Percentiles rank a stretch among this genome's conserved stretches.
Evolutionary conservation across 2,113 vertebrate species (phyloP).

Genomic region (Ceuthmochares aereus): DNA sequence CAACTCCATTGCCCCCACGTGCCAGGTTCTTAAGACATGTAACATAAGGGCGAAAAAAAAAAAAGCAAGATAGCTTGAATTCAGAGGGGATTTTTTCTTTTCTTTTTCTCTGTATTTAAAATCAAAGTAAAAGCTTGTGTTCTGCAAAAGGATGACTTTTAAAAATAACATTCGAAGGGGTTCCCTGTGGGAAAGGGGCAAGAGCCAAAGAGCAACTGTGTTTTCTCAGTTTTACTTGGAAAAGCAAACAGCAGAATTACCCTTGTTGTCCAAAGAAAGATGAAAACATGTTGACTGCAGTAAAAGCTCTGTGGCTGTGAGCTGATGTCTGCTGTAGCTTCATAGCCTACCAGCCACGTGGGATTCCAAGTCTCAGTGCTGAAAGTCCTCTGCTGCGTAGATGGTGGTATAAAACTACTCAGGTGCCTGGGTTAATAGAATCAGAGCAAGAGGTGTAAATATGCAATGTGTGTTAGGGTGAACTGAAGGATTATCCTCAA

Average conservation of each 20-base stretch:
- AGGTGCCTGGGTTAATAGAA: background rate
- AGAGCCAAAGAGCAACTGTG: background rate
- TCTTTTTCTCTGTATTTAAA: background rate
- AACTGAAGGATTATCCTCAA: background rate
- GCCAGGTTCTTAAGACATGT: background rate
- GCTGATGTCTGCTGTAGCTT: background rate
- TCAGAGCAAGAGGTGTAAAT: background rate
- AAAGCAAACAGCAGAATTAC: conserved; percentile 27
- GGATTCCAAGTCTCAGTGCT: background rate
- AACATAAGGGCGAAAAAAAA: background rate
- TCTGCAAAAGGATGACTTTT: background rate
- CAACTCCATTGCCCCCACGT: background rate
- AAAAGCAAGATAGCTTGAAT: background rate
- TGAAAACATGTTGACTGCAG: background rate
- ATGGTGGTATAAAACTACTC: background rate
- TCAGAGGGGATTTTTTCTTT: background rate
- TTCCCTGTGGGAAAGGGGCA: background rate
- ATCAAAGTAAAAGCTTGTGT: background rate
- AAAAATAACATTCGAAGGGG: background rate
- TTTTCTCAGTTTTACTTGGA: conserved; percentile 2
- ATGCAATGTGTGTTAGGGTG: background rate
- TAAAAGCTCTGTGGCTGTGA: conserved; percentile 18
- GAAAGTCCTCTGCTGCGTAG: background rate
- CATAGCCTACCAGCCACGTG: background rate
- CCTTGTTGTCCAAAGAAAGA: background rate